phyloP scores from a whole-genome alignment of 2,888 invertebrate species.

The Priocnemis perturbator region DNA sequence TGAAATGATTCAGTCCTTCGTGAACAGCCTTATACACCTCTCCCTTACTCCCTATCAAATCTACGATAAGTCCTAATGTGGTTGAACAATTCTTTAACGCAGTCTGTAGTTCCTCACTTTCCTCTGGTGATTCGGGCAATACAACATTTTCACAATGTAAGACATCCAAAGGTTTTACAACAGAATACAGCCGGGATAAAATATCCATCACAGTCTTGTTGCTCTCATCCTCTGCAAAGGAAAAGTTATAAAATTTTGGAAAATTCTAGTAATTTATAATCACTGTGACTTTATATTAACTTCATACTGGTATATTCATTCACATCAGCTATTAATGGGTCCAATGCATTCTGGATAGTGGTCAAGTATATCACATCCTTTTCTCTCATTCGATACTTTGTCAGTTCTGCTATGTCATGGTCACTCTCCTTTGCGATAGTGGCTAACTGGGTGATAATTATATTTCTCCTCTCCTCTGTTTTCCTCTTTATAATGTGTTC shows the following conservation, averaged over 20 bases:
- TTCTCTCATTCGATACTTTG: slow-evolving; percentile 45
- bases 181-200: slow-evolving; percentile 39
- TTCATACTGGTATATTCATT: slow-evolving; percentile 41
- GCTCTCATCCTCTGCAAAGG: slow-evolving; percentile 40
- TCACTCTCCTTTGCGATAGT: slow-evolving; percentile 49
- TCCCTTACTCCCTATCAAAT: slow-evolving; percentile 42
- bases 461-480: slow-evolving; percentile 38
- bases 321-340: slow-evolving; percentile 40
- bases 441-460: slow-evolving; percentile 42
- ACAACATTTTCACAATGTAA: slow-evolving; percentile 53
- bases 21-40: slow-evolving; percentile 38
- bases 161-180: slow-evolving; percentile 49
- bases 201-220: slow-evolving; percentile 28
- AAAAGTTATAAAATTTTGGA: slow-evolving; percentile 1
- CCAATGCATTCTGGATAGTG: slow-evolving; percentile 46
- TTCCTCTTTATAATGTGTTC: slow-evolving; percentile 52
- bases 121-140: slow-evolving; percentile 51
- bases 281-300: no score
- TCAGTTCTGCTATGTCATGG: slow-evolving; percentile 43
- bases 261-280: not conserved
- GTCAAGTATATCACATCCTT: slow-evolving; percentile 47
- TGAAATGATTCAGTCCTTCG: slow-evolving; percentile 45
- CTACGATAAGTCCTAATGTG: slow-evolving; percentile 40
- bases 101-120: slow-evolving; percentile 32
- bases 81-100: slow-evolving; percentile 38